Conservation (phyloP, 2,888 invertebrate genomes). For the Tiphia femorata region DNA sequence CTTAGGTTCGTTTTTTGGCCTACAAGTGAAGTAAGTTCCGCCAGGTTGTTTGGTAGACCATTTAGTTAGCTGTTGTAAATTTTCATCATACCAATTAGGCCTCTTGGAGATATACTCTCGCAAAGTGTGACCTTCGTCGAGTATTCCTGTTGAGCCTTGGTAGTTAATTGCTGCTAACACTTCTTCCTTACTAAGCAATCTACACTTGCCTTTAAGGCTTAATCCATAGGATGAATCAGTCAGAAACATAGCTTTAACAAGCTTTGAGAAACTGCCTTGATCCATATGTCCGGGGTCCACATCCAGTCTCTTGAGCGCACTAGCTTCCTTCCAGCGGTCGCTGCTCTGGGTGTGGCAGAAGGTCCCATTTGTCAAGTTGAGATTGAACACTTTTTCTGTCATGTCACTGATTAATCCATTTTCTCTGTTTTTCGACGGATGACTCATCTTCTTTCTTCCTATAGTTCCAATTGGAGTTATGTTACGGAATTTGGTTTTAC, state of each 20-base stretch:
- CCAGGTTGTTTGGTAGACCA: not conserved
- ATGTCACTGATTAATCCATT: not conserved
- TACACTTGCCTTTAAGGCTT: not conserved
- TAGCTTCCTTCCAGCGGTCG: not conserved
- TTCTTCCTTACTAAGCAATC: not conserved
- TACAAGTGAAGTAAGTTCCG: not conserved
- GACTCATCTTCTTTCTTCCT: not conserved
- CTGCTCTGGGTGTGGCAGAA: constrained; percentile 2
- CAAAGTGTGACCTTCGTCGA: not conserved
- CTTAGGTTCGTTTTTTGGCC: not conserved
- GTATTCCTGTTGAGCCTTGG: not conserved
- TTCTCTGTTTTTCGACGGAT: not conserved
- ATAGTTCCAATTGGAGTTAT: not conserved
- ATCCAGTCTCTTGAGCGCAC: not conserved
- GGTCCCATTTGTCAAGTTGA: not conserved
- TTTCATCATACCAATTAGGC: not conserved
- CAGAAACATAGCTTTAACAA: not conserved
- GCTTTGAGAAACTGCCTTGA: not conserved
- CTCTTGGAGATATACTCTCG: not conserved
- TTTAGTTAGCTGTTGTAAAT: not conserved
- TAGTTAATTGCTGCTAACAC: not conserved
- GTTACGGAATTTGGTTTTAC: not conserved
- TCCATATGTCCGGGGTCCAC: constrained; percentile 6
- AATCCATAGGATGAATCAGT: not conserved
- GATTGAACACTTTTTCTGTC: not conserved